Evolutionary conservation across 2,888 invertebrate species (phyloP).

Genomic region (Incurvaria masculella): DNA sequence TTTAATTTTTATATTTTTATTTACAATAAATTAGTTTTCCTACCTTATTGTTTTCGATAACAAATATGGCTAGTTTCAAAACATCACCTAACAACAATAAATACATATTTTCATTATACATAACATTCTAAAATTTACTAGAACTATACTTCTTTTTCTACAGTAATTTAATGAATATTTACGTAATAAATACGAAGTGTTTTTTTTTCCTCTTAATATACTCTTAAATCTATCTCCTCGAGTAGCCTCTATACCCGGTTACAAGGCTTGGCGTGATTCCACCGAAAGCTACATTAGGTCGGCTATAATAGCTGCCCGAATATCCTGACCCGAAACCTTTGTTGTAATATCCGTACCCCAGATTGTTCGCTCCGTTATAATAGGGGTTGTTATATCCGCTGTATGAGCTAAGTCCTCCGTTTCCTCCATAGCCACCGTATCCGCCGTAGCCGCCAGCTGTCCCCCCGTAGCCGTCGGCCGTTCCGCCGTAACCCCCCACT

Average conservation of each 20-base stretch:
- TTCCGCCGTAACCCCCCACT: constrained; percentile 7
- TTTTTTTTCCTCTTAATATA: no score
- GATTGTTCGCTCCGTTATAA: constrained; percentile 52
- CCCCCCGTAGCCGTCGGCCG: constrained; percentile 5
- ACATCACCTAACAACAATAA: no score
- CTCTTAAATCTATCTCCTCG: constrained; percentile 25
- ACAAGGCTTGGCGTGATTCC: constrained; percentile 47
- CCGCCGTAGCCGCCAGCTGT: constrained; percentile 33
- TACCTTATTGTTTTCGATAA: no score
- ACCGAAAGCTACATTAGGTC: constrained; percentile 35
- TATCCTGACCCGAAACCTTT: constrained; percentile 27
- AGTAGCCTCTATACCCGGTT: constrained; percentile 51
- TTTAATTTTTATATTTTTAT: no score
- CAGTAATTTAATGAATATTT: no score
- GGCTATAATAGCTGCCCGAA: constrained; percentile 15
- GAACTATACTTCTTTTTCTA: no score
- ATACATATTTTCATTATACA: no score
- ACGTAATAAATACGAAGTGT: no score
- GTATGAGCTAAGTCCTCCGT: constrained; percentile 57
- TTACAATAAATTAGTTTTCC: no score
- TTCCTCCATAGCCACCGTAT: constrained; percentile 59
- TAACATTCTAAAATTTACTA: no score
- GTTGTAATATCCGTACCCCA: constrained; percentile 58
- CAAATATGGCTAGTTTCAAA: no score
- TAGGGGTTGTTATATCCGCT: constrained; percentile 55